Conservation (phyloP, 2,113 vertebrate species). For the Gymnogyps californianus region DNA sequence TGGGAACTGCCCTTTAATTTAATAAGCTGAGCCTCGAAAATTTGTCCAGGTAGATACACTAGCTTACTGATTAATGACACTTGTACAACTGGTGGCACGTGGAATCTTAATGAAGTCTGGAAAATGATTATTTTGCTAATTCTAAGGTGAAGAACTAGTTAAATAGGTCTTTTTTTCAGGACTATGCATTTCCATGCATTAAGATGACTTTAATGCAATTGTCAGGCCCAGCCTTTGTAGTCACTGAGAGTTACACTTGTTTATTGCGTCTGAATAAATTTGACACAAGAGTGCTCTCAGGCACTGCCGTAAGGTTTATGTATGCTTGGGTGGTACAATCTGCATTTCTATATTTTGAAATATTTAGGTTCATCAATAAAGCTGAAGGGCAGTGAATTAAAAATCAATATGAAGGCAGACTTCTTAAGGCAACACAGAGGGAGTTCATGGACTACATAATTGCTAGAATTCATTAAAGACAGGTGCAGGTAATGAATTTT, state of each 20-base stretch:
- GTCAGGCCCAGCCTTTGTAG: background rate
- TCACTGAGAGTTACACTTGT: background rate
- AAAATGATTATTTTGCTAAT: background rate
- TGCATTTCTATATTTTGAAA: constrained; percentile 31
- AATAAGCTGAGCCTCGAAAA: background rate
- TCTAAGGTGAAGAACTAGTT: background rate
- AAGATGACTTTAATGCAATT: background rate
- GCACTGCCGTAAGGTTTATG: background rate
- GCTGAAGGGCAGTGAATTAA: constrained; percentile 57
- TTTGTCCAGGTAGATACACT: background rate
- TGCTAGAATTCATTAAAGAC: background rate
- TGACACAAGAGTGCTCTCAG: background rate
- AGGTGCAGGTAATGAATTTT: background rate
- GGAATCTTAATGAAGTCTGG: background rate
- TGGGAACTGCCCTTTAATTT: background rate
- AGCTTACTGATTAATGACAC: background rate
- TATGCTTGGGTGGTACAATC: background rate
- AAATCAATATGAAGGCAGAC: constrained; percentile 54
- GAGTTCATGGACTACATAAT: background rate
- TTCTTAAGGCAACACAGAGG: constrained; percentile 44
- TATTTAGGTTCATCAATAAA: constrained; percentile 54
- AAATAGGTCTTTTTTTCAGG: background rate
- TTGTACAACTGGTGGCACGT: background rate
- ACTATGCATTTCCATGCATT: background rate
- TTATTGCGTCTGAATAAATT: constrained; percentile 1